A percentile compares a stretch with the other conserved stretches of the same genome.
Conservation (phyloP, 2,888 invertebrate genomes). For the Noctua pronuba region DNA sequence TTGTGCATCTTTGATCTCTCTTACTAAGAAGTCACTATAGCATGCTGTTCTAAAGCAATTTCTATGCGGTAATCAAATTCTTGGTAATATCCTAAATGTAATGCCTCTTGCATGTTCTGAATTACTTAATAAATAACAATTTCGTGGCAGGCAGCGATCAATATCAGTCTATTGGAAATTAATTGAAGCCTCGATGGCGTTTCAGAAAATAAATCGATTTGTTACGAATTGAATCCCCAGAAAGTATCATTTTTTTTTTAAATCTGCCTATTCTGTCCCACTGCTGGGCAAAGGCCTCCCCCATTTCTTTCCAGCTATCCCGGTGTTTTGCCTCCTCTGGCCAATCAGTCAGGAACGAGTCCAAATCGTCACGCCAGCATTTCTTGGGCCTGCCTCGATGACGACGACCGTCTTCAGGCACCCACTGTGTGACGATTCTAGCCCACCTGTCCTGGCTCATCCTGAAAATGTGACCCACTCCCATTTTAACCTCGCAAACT, state of each 20-base stretch:
- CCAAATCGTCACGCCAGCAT: no score
- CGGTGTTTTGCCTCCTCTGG: no score
- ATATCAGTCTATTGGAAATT: slow-evolving; percentile 19
- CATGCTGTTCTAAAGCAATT: neutral
- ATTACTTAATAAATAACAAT: slow-evolving; percentile 20
- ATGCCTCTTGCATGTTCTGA: slow-evolving; percentile 28
- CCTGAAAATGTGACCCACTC: no score
- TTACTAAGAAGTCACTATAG: slow-evolving; percentile 8
- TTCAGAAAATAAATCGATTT: slow-evolving; percentile 28
- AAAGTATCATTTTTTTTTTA: neutral
- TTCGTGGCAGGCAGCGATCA: slow-evolving; percentile 30
- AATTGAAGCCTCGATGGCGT: slow-evolving; percentile 13
- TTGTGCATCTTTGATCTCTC: slow-evolving; percentile 6
- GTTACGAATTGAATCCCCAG: slow-evolving; percentile 9
- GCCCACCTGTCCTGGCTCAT: no score
- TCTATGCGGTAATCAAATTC: neutral
- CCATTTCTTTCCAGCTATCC: no score
- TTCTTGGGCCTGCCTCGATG: no score
- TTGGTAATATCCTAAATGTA: slow-evolving; percentile 2
- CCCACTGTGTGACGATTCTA: no score
- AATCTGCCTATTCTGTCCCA: no score
- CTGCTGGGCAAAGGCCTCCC: no score
- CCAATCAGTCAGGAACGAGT: no score
- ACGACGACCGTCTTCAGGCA: no score
- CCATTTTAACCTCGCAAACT: no score